Base-by-base conservation (phyloP, 2,797 vertebrate species). In the Pipistrellus pygmaeus region DNA sequence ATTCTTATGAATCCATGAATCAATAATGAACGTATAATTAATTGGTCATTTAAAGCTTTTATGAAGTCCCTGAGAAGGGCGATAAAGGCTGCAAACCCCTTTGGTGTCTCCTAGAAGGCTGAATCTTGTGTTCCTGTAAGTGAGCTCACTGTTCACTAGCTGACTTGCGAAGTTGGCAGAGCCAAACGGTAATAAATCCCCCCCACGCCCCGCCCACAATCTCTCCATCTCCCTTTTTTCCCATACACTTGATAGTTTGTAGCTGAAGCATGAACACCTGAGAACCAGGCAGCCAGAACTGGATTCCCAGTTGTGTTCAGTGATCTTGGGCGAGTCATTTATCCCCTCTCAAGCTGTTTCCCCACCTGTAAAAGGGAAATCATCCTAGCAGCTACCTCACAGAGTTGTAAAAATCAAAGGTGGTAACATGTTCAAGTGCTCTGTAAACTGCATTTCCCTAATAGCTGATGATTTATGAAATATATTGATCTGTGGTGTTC, bases 41-140 rank as follows among this genome's bases (percentile, higher is more conserved):
- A 64, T 93, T 88, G 38, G 23, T 81, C 64, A 72, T 84, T 95
- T 77, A 57, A 68, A 73, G 35, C 13, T 68, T 88, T 84, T 69
- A 21, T 18, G 21, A 69, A 69, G 18, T 38, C 57, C 68, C 53
- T 38, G 15, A 41, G 23, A 92, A 17, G 53, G 4, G 41, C 76
- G 13, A 32, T 69, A 76, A 84, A 88, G 69, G 38, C 38, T 25
- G 25, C 7, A 69, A 46, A 9, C 41, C 35, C 30, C 68, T 25
- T 66, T 23, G 11, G n/a, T 71, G 32, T 51, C 92, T 41, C 78
- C 64, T 38, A 60, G 81, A 92, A 81, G 60, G 30, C 68, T 69
- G 25, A 64, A 5, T 82, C 69, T 81, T 84, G 46, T 69, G 53
- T 91, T 84, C 87, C 21, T 64, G 6, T 75, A 18, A 51, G 5